Conservation (phyloP, 2,113 vertebrate species). For the Amphilophus citrinellus region DNA sequence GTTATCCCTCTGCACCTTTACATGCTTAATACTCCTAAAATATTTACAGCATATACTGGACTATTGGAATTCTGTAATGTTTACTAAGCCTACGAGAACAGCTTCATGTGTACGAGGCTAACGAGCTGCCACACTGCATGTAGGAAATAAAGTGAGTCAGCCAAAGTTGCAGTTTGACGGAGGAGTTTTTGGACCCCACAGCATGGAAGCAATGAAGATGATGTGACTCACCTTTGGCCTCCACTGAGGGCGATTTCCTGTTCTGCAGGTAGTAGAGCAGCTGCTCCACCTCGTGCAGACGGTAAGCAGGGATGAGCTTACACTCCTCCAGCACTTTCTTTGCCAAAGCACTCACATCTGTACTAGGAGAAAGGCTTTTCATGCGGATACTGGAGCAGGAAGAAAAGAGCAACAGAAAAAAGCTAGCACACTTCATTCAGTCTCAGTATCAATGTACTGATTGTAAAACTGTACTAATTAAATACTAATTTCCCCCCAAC, state of each 20-base stretch:
- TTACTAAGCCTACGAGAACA: too few relatives aligned
- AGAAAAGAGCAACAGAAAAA: not conserved
- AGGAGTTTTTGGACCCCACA: not conserved
- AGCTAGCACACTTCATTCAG: not conserved
- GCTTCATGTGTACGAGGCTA: not conserved
- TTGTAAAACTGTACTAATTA: not conserved
- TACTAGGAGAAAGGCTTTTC: constrained; percentile 94
- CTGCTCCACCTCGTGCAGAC: constrained; percentile 92
- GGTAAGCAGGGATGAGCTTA: constrained; percentile 92
- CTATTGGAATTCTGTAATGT: not conserved
- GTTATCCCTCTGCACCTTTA: not conserved
- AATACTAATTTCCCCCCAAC: not conserved
- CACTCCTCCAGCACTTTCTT: constrained; percentile 97
- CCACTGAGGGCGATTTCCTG: constrained; percentile 81
- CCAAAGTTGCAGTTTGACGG: not conserved
- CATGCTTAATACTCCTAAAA: not conserved
- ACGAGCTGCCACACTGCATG: not conserved
- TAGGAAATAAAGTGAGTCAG: not conserved
- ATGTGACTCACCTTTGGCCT: constrained; percentile 59
- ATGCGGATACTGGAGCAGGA: constrained; percentile 88
- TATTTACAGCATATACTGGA: not conserved
- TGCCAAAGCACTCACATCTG: constrained; percentile 91
- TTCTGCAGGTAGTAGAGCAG: constrained; percentile 95
- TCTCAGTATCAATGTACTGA: not conserved
- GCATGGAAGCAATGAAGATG: not conserved